These are phyloP conservation scores for Neosalanx taihuensis DNA, from an alignment of 2,797 vertebrate species.

Conservation along the genomic window DNA sequence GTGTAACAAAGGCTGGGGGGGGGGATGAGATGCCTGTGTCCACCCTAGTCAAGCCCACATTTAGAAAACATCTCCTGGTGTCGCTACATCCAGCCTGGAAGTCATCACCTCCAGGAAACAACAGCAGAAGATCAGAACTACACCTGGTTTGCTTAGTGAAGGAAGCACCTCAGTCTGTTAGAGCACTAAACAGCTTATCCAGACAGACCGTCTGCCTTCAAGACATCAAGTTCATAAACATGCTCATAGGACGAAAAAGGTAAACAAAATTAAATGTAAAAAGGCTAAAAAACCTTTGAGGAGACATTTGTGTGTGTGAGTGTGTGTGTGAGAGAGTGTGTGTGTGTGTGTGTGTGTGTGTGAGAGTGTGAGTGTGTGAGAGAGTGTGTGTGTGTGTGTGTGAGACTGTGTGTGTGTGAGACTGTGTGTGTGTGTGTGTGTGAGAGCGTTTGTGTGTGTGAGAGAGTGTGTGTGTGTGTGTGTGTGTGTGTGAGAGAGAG, in stretches of 20 bases:
- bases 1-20: conserved; percentile 28
- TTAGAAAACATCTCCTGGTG: neutral
- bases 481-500: too few relatives aligned
- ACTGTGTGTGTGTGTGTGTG: too few relatives aligned
- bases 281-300: conserved; percentile 49
- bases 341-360: conserved; percentile 22
- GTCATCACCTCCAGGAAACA: neutral
- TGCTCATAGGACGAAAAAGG: conserved; percentile 8
- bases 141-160: neutral
- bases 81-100: neutral
- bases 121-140: neutral
- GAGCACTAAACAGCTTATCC: neutral
- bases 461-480: too few relatives aligned
- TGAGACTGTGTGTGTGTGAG: neutral
- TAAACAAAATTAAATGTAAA: conserved; percentile 42
- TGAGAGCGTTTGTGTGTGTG: neutral
- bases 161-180: neutral
- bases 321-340: conserved; percentile 11
- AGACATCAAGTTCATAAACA: conserved; percentile 57
- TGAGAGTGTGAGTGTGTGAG: too few relatives aligned
- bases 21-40: neutral
- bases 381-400: conserved; percentile 8
- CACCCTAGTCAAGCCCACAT: neutral
- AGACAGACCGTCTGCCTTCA: conserved; percentile 41
- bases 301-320: conserved; percentile 8